Evolutionary conservation across 2,113 vertebrate species (phyloP), one percentile per base, ranked within the genome.

Genomic region (Campylorhamphus procurvoides): DNA sequence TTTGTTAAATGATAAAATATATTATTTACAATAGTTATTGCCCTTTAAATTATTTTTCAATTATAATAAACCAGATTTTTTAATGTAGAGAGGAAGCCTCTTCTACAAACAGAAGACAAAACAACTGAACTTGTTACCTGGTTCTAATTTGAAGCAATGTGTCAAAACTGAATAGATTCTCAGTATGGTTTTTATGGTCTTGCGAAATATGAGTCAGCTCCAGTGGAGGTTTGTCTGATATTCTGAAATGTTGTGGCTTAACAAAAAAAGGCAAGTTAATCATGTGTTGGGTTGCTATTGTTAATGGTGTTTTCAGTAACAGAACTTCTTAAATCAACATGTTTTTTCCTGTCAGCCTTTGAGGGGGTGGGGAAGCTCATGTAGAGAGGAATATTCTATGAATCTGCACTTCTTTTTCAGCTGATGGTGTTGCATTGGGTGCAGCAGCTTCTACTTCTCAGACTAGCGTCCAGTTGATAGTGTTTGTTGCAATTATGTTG

Each of bases 371-470:
- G 73, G 53, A 74, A 82, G 18, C 24, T 76, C 74, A 22, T 40
- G 33, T 17, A 37, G 44, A 37, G 44, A 53, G 28, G 22, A 69
- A 42, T 96, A 95, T 94, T 82, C 19, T 10, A 7, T 83, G 29
- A 46, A 68, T 77, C 72, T 89, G 67, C 31, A 8, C 29, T 88
- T 35, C 22, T 91, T 59, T 97, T 97, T 59, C 96, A 99, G 99
- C 99, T 82, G 99, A 99, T 60, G 99, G 99, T 23, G 99, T 99
- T 89, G 99, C 99, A 12, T 96, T 99, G 44, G 99, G 99, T 91
- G 99, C 99, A n/a, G 99, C 99, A 73, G 99, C 99, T 96, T 99
- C 99, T 28, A 99, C 99, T 52, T 99, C 99, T 85, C 99, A 99
- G 97, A 99, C 99, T 56, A 99, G 99, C 40, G 99, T 99, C 91